Evolutionary conservation across 2,797 vertebrate genomes (phyloP), one percentile per base, ranked within the genome.

Genomic region (Trachops cirrhosus): DNA sequence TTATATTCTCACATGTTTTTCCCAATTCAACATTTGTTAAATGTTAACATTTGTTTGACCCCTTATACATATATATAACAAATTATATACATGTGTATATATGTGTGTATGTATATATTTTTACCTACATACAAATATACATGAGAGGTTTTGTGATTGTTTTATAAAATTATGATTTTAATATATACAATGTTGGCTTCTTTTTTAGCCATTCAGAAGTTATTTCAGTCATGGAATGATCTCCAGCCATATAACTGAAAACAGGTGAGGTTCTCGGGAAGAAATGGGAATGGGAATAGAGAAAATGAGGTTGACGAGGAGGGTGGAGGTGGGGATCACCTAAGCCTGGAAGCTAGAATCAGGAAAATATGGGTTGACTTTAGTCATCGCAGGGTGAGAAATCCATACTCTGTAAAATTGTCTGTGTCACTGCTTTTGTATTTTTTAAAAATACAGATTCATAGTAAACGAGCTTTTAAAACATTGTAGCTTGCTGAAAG

Each of bases 201-300:
- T 94, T 94, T 80, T 93, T 4, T 97, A 99, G 99, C 98, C 99
- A 0, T 99, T 99, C 98, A 99, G 99, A 96, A 99, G 98, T 94
- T 99, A 99, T 93, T 99, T 99, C 98, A 99, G 99, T 93, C 99
- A 99, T 29, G 99, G 99, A 64, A 99, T 99, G 98, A 99, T 99
- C 96, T 99, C 99, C 68, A 99, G 99, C 98, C 99, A 99, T 98
- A 99, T 99, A 97, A 99, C 99, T 86, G 99, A 99, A 97, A 99
- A 99, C 98, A 99, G 99, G 99, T 99, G 98, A 78, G 79, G 9
- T 75, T 79, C 46, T 37, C n/a, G 10, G 48, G 57, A 79, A 39
- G 37, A 91, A 75, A 19, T 29, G 5, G 48, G 6, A 91, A n/a
- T 79, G 34, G 22, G 92, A 48, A 68, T 39, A 79, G 54, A 70